These are phyloP conservation scores for Pseudomyrmex dendroicus DNA, from an alignment of 1,140 invertebrate species.

Conservation along the genomic window DNA sequence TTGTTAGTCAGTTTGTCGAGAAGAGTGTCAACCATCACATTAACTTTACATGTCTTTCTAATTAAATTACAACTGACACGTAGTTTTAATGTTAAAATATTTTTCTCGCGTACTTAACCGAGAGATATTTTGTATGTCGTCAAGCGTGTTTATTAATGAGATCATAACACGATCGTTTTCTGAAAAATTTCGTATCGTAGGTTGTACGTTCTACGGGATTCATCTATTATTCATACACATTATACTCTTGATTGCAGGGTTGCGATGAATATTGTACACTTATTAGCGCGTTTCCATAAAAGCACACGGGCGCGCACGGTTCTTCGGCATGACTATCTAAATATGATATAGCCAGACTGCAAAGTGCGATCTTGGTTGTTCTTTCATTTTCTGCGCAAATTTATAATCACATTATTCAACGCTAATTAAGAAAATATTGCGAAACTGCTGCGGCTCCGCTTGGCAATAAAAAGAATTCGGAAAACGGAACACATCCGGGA, in stretches of 20 bases:
- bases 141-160: slow-evolving; percentile 5
- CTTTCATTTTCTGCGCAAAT: not conserved
- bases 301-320: slow-evolving; percentile 13
- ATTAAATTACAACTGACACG: not conserved
- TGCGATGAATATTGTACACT: slow-evolving; percentile 57
- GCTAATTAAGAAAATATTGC: slow-evolving; percentile 40
- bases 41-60: not conserved
- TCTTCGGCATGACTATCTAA: not conserved
- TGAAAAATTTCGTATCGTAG: slow-evolving; percentile 25
- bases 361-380: slow-evolving; percentile 1
- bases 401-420: not conserved
- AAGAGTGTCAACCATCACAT: too few relatives aligned
- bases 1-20: not conserved
- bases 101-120: not conserved
- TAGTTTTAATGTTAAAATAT: not conserved
- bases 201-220: slow-evolving; percentile 9
- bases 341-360: not conserved
- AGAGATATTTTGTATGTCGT: not conserved
- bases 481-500: not conserved
- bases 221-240: slow-evolving; percentile 49
- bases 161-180: slow-evolving; percentile 45
- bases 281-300: slow-evolving; percentile 42
- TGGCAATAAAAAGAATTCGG: not conserved
- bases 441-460: not conserved
- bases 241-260: slow-evolving; percentile 49